Evolutionary conservation across 30 jellyfish, hydroid and myxozoan species (phyloP), one percentile per base, ranked within the genome.

Genomic region (Phacellophora camtschatica): DNA sequence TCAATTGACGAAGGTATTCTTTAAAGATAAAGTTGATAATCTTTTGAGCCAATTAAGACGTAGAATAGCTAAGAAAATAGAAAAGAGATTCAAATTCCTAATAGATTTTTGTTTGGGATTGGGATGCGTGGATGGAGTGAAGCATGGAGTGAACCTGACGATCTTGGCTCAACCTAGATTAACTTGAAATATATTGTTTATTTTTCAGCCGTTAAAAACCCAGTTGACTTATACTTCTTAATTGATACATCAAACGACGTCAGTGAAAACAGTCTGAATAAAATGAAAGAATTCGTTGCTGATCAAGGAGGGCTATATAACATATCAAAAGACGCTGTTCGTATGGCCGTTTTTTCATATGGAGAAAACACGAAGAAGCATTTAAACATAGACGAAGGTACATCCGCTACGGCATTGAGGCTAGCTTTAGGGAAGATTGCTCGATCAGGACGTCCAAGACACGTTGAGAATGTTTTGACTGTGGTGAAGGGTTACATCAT

Each of bases 201-300:
- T 16, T 46, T 46, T 9, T 46, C 51, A 46, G 61, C n/a, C 4
- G 0, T 46, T 12, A 46, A 46, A 27, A 25, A 41, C 25, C 71
- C 85, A 10, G 66, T 71, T 15, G 96, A 87, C 27, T 8, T 77
- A 18, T 13, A 77, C 22, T 77, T 43, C 50, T 34, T 85, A 63
- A 42, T 87, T 16, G 96, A 87, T 59, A 32, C 79, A 19, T 64
- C 94, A 1, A 41, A 53, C 13, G 83, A 23, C 41, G 89, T 69
- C 4, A 36, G 77, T 0, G 37, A 12, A 4, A 15, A 16, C 16
- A 34, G 20, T 20, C 34, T 87, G 8, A 9, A 29, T 0, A 59
- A 37, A 28, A 68, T 87, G 73, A 77, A 70, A 46, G 55, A 59
- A 0, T 78, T 58, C 46, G 61, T 79, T 1, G 30, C 39, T 10